A percentile compares a stretch with the other conserved stretches of the same genome.
phyloP scores from a whole-genome alignment of 2,113 vertebrate genomes.

The Cavia porcellus region DNA sequence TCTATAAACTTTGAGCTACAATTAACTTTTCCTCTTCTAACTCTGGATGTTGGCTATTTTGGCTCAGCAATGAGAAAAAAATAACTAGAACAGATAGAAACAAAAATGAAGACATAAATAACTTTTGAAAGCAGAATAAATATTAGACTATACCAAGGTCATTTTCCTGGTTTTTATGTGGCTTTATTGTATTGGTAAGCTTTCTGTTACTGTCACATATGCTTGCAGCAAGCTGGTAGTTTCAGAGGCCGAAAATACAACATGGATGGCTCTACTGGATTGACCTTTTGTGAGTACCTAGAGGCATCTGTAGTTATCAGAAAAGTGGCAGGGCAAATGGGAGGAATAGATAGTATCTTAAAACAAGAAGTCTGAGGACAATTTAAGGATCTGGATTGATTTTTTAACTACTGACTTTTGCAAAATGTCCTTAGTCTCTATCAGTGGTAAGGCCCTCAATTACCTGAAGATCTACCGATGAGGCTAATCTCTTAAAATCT shows the following conservation, averaged over 20 bases:
- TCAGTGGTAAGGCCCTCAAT: not conserved
- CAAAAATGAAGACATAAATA: not conserved
- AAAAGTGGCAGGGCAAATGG: too few species aligned
- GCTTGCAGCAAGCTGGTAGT: too few species aligned
- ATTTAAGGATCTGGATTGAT: not conserved
- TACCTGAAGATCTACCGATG: too few species aligned
- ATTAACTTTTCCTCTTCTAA: not conserved
- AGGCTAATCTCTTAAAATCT: not conserved
- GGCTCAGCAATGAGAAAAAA: not conserved
- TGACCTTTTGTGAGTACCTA: not conserved
- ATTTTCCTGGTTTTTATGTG: not conserved
- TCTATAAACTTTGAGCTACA: not conserved
- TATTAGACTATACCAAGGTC: not conserved
- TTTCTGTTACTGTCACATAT: not conserved
- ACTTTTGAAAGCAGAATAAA: not conserved
- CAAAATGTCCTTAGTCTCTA: not conserved
- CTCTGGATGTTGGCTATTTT: not conserved
- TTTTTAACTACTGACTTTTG: not conserved
- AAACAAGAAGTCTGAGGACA: not conserved
- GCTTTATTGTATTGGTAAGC: not conserved
- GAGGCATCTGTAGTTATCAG: not conserved
- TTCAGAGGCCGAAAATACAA: not conserved
- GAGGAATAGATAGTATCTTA: not conserved
- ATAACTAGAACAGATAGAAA: not conserved
- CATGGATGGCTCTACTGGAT: not conserved